A percentile compares a stretch with the other conserved stretches of the same genome.
phyloP scores from a whole-genome alignment of 2,888 invertebrate genomes.

The Pheosia tremula region DNA sequence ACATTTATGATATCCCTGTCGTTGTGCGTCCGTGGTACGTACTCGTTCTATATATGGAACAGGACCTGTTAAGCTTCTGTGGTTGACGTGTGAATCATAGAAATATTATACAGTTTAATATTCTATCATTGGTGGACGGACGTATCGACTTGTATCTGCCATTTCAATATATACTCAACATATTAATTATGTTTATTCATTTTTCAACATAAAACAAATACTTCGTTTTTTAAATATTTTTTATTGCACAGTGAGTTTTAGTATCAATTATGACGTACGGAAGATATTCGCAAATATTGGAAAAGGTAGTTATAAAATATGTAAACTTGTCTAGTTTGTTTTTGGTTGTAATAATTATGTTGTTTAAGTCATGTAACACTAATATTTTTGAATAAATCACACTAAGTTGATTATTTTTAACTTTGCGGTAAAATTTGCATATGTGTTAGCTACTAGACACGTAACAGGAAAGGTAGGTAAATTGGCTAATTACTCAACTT shows the following conservation, averaged over 20 bases:
- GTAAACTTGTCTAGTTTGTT: not conserved
- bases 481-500: no score
- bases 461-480: no score
- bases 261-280: slow-evolving; percentile 56
- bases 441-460: no score
- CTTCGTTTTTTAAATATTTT: slow-evolving; percentile 13
- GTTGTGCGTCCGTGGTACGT: no score
- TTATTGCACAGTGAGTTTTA: slow-evolving; percentile 10
- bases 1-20: not conserved
- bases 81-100: slow-evolving; percentile 49
- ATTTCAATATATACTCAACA: not conserved
- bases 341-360: no score
- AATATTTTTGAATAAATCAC: no score
- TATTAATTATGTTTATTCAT: not conserved
- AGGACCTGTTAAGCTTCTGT: slow-evolving; percentile 26
- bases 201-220: not conserved
- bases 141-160: slow-evolving; percentile 18
- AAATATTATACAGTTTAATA: slow-evolving; percentile 38
- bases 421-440: no score
- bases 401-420: no score
- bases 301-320: slow-evolving; percentile 48
- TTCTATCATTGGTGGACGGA: slow-evolving; percentile 25
- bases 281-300: slow-evolving; percentile 57
- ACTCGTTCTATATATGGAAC: slow-evolving; percentile 10
- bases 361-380: no score